phyloP scores from a whole-genome alignment of 2,888 invertebrate species.

The Achlya flavicornis region DNA sequence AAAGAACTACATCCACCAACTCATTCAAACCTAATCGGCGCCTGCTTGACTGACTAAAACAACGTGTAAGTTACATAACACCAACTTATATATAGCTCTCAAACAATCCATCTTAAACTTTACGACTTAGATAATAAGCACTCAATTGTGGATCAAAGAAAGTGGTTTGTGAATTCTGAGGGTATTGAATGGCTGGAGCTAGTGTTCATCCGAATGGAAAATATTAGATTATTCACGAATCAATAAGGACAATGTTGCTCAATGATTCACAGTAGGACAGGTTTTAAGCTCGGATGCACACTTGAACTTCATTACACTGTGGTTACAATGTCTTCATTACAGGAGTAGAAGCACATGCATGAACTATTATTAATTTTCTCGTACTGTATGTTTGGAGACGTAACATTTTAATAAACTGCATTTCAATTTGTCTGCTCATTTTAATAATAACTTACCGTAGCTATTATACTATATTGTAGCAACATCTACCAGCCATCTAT shows the following conservation, averaged over 20 bases:
- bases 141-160: background rate
- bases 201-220: slow-evolving; percentile 42
- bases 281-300: slow-evolving; percentile 37
- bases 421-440: no score
- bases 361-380: no score
- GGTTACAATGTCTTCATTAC: background rate
- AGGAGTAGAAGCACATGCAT: no score
- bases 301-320: background rate
- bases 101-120: background rate
- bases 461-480: no score
- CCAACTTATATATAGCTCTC: background rate
- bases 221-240: slow-evolving; percentile 54
- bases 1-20: background rate
- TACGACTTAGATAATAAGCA: background rate
- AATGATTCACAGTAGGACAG: slow-evolving; percentile 29
- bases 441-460: no score
- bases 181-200: slow-evolving; percentile 26
- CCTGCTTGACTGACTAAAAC: background rate
- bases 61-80: background rate
- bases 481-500: no score
- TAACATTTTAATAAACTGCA: no score
- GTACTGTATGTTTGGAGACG: no score
- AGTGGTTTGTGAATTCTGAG: background rate
- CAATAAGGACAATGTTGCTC: slow-evolving; percentile 34
- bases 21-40: background rate